These are phyloP conservation scores for Erpornis zantholeuca DNA, from an alignment of 2,113 vertebrate species.

Conservation along the genomic window DNA sequence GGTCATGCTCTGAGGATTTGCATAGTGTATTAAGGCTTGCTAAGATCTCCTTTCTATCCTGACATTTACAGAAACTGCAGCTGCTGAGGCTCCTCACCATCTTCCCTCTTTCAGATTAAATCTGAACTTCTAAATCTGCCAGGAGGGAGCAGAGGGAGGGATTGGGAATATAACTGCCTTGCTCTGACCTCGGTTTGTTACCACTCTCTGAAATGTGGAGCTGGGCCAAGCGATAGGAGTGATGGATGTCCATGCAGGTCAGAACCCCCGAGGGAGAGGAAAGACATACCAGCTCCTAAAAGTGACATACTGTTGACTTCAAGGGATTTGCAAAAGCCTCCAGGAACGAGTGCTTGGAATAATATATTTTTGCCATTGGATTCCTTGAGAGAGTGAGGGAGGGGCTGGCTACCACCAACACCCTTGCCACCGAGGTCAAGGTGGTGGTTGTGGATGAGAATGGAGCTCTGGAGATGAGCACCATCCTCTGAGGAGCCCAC, in stretches of 20 bases:
- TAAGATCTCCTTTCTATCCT: slow-evolving; percentile 35
- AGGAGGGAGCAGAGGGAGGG: not conserved
- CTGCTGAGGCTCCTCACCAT: not conserved
- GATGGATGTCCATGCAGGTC: not conserved
- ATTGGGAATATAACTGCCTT: not conserved
- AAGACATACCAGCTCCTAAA: not conserved
- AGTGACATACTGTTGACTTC: not conserved
- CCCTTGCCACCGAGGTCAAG: not conserved
- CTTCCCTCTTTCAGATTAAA: slow-evolving; percentile 32
- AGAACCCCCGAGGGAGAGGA: not conserved
- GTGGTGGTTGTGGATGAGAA: not conserved
- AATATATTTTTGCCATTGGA: not conserved
- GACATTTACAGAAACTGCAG: slow-evolving; percentile 42
- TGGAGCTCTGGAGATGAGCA: not conserved
- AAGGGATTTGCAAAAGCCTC: not conserved
- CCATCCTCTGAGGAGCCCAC: not conserved
- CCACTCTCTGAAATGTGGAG: not conserved
- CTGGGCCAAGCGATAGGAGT: not conserved
- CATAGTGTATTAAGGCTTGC: slow-evolving; percentile 40
- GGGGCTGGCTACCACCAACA: not conserved
- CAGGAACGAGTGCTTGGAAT: not conserved
- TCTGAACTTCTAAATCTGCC: slow-evolving; percentile 10
- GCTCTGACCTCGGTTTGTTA: rapidly evolving
- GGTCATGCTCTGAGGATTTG: slow-evolving; percentile 37
- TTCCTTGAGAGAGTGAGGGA: not conserved